Evolutionary conservation across 2,797 vertebrate species (phyloP).

Genomic region (Pseudochromis fuscus): DNA sequence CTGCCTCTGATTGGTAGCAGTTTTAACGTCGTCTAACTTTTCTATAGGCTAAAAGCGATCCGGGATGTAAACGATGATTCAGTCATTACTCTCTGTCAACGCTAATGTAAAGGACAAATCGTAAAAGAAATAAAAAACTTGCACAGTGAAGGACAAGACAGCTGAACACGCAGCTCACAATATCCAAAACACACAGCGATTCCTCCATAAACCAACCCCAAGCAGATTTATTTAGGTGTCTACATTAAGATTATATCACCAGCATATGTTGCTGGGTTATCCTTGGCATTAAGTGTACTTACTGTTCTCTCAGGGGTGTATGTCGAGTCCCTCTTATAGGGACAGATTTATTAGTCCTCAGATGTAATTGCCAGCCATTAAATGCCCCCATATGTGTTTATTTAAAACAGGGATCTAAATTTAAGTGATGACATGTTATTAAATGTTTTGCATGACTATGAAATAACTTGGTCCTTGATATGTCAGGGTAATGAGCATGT

Average conservation of each 20-base stretch:
- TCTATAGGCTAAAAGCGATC: conserved; percentile 51
- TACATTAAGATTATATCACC: conserved; percentile 68
- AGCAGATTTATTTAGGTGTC: conserved; percentile 68
- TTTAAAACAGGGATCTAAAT: not conserved
- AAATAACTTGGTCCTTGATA: conserved; percentile 6
- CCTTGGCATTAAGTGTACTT: conserved; percentile 50
- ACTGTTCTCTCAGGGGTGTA: conserved; percentile 19
- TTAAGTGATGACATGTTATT: conserved; percentile 7
- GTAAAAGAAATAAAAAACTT: no score
- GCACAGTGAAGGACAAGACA: conserved; percentile 3
- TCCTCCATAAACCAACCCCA: conserved; percentile 49
- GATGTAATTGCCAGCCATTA: conserved; percentile 31
- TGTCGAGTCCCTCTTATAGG: conserved; percentile 5
- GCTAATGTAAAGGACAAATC: conserved; percentile 22
- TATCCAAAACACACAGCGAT: conserved; percentile 2
- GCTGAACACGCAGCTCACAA: conserved; percentile 4
- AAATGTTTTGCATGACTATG: not conserved
- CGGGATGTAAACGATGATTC: conserved; percentile 49
- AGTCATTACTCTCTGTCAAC: conserved; percentile 41
- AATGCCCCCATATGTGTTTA: conserved; percentile 40
- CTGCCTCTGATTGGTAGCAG: conserved; percentile 62
- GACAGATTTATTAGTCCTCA: conserved; percentile 35
- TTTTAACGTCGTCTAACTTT: conserved; percentile 59
- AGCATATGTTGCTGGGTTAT: conserved; percentile 67
- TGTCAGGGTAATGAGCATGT: conserved; percentile 1